Conservation (phyloP, 2,888 invertebrate genomes). For the Acleris laterana region DNA sequence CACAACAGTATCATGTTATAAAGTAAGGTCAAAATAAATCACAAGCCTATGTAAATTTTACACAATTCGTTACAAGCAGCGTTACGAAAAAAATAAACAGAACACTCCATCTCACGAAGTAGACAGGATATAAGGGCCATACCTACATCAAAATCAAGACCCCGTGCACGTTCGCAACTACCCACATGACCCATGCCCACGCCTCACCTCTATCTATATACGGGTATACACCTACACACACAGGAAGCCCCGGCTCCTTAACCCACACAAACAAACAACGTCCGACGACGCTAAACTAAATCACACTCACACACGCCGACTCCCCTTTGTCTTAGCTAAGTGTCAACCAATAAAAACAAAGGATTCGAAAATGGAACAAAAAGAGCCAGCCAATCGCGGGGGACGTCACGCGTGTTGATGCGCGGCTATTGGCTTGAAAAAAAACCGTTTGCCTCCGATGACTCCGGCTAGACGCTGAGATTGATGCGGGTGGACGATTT, state of each 20-base stretch:
- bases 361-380: constrained; percentile 84
- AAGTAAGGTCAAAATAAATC: not conserved
- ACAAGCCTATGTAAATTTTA: constrained; percentile 33
- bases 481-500: constrained; percentile 68
- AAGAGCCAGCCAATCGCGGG: constrained; percentile 79
- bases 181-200: constrained; percentile 61
- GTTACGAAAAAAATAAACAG: constrained; percentile 65
- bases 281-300: constrained; percentile 58
- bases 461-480: constrained; percentile 78
- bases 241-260: constrained; percentile 76
- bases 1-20: too few species aligned
- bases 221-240: constrained; percentile 45
- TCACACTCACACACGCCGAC: constrained; percentile 72
- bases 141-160: constrained; percentile 78
- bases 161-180: constrained; percentile 65
- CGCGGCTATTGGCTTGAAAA: constrained; percentile 83
- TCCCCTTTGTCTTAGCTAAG: constrained; percentile 85
- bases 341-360: constrained; percentile 85
- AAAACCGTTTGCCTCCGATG: constrained; percentile 80
- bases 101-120: constrained; percentile 60
- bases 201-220: constrained; percentile 54
- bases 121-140: constrained; percentile 63
- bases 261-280: constrained; percentile 66
- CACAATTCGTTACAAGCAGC: constrained; percentile 34
- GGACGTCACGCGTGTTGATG: constrained; percentile 81